Base-by-base conservation (phyloP, 1,140 invertebrate species). In the Drosophila ohnishii region DNA sequence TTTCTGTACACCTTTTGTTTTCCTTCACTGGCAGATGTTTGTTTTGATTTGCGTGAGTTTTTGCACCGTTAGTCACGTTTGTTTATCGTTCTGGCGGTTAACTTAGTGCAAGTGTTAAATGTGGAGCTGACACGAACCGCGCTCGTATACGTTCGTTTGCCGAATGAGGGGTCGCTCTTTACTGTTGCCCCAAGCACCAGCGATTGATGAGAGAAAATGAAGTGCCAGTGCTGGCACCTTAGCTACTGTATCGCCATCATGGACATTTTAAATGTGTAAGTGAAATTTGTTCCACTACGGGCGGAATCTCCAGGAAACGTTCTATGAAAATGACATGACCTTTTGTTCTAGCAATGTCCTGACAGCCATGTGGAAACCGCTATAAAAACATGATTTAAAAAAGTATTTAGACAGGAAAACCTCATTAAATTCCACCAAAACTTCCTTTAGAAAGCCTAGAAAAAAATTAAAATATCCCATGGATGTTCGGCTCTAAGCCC, bases 51-150 rank as follows among this genome's bases (percentile, higher is more conserved):
- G 44, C 16, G 32, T 28, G 50, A 59, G 8, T 45, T 61, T 39
- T 3, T 40, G 19, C 34, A 57, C 53, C 13, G 48, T 71, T 71
- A 71, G 67, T 77, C 55, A 75, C 60, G 50, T 85, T 78, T 85
- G 62, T 72, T 67, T 83, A 69, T 83, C 55, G 55, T 42, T 75
- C 30, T 51, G 30, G 30, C 37, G 34, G 48, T 40, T 50, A 35
- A 48, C 7, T 37, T 37, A 57, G 11, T 42, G 6, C 59, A 60
- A 32, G 11, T 25, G 22, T 11, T 28, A 32, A 37, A 39, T n/a
- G 5, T 22, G 48, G n/a, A 56, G 34, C 50, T 78, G 25, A 13
- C 44, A 34, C 61, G 65, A 64, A 88, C 84, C 69, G 80, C 47
- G 61, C 80, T 57, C 76, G 48, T 58, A 47, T 53, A 77, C 37